Base-by-base conservation (phyloP, 1,140 invertebrate genomes). In the Macrocentrus cingulum region DNA sequence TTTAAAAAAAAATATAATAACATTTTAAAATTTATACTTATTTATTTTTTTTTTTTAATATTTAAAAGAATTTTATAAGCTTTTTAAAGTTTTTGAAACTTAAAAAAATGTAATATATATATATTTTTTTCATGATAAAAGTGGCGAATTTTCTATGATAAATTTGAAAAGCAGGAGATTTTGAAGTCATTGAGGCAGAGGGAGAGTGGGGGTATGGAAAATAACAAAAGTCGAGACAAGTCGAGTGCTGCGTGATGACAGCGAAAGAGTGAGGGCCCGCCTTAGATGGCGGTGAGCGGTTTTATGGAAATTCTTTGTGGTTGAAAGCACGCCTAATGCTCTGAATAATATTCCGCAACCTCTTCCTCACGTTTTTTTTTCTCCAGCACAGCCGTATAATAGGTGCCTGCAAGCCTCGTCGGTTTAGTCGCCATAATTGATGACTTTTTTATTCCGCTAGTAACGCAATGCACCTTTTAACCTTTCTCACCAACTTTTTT, bases 291-390 rank as follows among this genome's bases (percentile, higher is more conserved):
- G 68, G 66, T 74, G 71, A 75, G 66, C 57, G 60, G 65, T 74
- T 74, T 75, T 75, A 75, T 75, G 72, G 69, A 70, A 74, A 75
- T 75, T 72, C 61, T 65, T 66, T 55, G 57, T 61, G 70, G 67
- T 69, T 63, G 67, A 71, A 64, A 66, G 68, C 54, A 65, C 67
- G 64, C 62, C 67, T 73, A 73, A 73, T 75, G 66, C 66, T 69
- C 68, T 72, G 72, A 74, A 74, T 75, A 75, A 75, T 72, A 74
- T 74, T 70, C 64, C 66, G 64, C 61, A 68, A 73, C 61, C 63
- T 56, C 42, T 36, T 23, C 4, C 22, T 25, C 32, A 37, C 25
- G 39, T 39, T 32, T 59, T 15, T 13, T 13, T 19, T 20, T 45
- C 50, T 53, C 45, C 42, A 61, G 50, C n/a, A n/a, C n/a, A 64